These are phyloP conservation scores for Theocolax elegans DNA, from an alignment of 1,140 invertebrate genomes.

Conservation along the genomic window DNA sequence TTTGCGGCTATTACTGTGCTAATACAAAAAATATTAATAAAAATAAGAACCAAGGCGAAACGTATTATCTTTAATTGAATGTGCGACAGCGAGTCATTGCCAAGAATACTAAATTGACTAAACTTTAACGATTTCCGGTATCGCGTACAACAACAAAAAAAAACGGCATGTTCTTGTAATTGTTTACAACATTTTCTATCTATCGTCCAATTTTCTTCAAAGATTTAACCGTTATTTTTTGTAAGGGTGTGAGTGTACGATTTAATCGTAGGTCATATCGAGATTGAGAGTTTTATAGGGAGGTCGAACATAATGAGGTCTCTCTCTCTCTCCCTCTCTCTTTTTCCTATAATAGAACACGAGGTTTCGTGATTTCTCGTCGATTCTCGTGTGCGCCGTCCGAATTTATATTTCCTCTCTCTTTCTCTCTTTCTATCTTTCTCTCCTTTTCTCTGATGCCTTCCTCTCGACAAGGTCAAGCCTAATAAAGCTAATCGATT, in stretches of 20 bases:
- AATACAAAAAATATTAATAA: too few relatives aligned
- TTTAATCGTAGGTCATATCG: conserved; percentile 18
- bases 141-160: too few relatives aligned
- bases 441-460: conserved; percentile 12
- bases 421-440: conserved; percentile 28
- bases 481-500: conserved; percentile 62
- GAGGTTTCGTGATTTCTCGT: conserved; percentile 48
- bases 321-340: neutral
- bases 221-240: neutral
- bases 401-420: neutral
- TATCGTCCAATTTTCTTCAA: neutral
- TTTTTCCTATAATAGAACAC: conserved; percentile 54
- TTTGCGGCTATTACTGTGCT: too few relatives aligned
- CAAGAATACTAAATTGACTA: too few relatives aligned
- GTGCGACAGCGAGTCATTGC: too few relatives aligned
- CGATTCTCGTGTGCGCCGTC: conserved; percentile 8
- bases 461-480: conserved; percentile 37
- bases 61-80: too few relatives aligned
- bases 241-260: neutral
- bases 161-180: too few relatives aligned
- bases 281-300: neutral
- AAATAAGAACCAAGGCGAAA: too few relatives aligned
- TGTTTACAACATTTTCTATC: too few relatives aligned
- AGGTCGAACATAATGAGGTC: conserved; percentile 34
- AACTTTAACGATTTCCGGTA: too few relatives aligned